Conservation (phyloP, 2,797 vertebrate genomes). For the Geotria australis region DNA sequence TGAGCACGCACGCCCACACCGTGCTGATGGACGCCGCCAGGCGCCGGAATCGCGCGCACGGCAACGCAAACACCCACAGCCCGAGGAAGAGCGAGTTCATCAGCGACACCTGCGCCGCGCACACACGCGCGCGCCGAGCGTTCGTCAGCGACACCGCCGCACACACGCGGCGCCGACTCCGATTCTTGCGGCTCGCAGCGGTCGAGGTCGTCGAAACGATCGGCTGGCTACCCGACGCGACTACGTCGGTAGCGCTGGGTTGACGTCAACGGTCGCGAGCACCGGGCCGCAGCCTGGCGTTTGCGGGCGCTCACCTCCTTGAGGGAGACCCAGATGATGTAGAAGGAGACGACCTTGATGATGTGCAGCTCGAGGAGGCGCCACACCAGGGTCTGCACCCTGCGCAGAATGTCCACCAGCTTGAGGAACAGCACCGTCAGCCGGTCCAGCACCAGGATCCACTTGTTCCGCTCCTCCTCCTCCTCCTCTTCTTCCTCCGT, state of each 20-base stretch:
- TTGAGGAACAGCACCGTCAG: slow-evolving; percentile 13
- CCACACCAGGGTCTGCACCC: slow-evolving; percentile 17
- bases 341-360: slow-evolving; percentile 17
- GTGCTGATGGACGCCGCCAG: slow-evolving; percentile 16
- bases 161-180: too few relatives aligned
- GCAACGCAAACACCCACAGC: slow-evolving; percentile 77
- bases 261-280: too few relatives aligned
- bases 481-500: too few relatives aligned
- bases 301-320: slow-evolving; percentile 13
- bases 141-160: too few relatives aligned
- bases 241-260: too few relatives aligned
- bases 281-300: too few relatives aligned
- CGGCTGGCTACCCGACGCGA: too few relatives aligned
- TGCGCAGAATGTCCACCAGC: slow-evolving; percentile 9
- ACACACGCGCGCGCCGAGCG: slow-evolving; percentile 1
- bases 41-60: slow-evolving; percentile 51
- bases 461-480: slow-evolving; percentile 19
- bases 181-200: too few relatives aligned
- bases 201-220: too few relatives aligned
- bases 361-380: slow-evolving; percentile 25
- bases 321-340: slow-evolving; percentile 23
- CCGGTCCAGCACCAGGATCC: slow-evolving; percentile 15
- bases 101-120: slow-evolving; percentile 34
- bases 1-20: slow-evolving; percentile 25
- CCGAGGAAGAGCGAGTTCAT: slow-evolving; percentile 74